A percentile compares a stretch with the other conserved stretches of the same genome.
phyloP scores from a whole-genome alignment of 2,888 invertebrate species.

The Elmis aenea region DNA sequence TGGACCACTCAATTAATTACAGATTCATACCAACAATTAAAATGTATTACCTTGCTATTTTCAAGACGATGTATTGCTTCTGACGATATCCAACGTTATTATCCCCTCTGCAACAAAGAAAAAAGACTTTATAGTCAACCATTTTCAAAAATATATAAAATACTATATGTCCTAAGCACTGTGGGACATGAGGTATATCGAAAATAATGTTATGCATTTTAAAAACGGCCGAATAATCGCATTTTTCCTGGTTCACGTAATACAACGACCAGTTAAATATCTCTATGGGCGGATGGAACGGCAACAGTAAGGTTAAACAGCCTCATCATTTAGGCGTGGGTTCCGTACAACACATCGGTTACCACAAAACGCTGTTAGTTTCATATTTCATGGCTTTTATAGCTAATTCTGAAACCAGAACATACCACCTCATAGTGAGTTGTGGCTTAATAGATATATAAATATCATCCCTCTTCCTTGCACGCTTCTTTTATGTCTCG shows the following conservation, averaged over 20 bases:
- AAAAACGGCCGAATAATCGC: no score
- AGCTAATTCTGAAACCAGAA: conserved; percentile 20
- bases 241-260: conserved; percentile 16
- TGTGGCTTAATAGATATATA: conserved; percentile 17
- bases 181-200: conserved; percentile 1
- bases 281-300: conserved; percentile 17
- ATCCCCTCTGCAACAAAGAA: neutral
- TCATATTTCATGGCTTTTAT: conserved; percentile 22
- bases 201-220: conserved; percentile 4
- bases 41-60: no score
- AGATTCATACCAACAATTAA: no score
- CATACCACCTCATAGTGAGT: conserved; percentile 17
- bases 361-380: conserved; percentile 22
- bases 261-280: conserved; percentile 22
- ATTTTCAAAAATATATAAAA: neutral
- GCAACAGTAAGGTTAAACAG: conserved; percentile 21
- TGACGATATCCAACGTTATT: neutral
- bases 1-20: no score
- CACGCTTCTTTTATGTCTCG: no score
- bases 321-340: conserved; percentile 21
- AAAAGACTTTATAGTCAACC: neutral
- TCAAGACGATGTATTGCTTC: no score
- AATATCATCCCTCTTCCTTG: conserved; percentile 9
- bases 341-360: conserved; percentile 21
- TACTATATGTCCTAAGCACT: neutral